Conservation (phyloP, 2,113 vertebrate species). For the Tupaia chinensis region DNA sequence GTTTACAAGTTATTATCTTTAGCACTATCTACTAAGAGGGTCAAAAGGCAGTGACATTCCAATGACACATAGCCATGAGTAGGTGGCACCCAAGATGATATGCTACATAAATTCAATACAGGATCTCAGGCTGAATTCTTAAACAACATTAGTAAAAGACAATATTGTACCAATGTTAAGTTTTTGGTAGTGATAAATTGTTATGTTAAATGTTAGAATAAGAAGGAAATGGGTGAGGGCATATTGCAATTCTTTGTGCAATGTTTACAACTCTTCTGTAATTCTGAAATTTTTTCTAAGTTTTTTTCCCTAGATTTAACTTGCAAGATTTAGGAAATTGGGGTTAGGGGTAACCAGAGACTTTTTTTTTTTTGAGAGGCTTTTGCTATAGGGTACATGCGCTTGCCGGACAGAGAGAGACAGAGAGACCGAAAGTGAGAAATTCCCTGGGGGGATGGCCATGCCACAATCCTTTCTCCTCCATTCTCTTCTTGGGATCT, state of each 20-base stretch:
- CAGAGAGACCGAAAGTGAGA: too few species aligned
- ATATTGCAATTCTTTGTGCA: background rate
- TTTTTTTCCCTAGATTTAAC: background rate
- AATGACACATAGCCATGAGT: background rate
- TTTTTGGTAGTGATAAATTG: conserved; percentile 24
- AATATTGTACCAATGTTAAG: background rate
- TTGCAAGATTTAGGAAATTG: background rate
- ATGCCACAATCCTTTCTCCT: too few species aligned
- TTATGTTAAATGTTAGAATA: background rate
- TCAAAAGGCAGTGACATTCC: background rate
- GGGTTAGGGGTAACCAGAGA: background rate
- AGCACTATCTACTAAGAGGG: background rate
- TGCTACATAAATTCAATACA: background rate
- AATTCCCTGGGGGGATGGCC: too few species aligned
- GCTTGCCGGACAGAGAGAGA: too few species aligned
- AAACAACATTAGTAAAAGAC: background rate
- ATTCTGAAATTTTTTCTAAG: background rate
- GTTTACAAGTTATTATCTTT: background rate
- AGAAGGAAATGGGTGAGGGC: background rate
- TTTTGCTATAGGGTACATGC: too few species aligned
- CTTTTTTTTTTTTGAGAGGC: too few species aligned
- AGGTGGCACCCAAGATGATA: background rate
- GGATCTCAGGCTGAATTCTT: background rate
- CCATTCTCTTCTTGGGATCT: too few species aligned
- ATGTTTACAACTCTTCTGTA: background rate